These are phyloP conservation scores for Patagioenas fasciata DNA, from an alignment of 2,113 vertebrate species.

Conservation along the genomic window DNA sequence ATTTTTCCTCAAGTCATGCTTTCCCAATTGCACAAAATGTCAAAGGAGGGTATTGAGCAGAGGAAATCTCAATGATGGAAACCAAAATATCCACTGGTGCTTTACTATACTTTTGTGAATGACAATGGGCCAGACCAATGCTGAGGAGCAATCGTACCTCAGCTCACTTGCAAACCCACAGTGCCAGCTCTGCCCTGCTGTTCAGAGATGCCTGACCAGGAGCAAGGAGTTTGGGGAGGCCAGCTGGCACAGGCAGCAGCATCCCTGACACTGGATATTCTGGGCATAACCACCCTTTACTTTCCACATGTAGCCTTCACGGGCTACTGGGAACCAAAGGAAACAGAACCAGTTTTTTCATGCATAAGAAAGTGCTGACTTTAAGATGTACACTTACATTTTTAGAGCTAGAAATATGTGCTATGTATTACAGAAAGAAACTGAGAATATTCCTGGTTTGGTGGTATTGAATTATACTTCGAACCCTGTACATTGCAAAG, in stretches of 20 bases:
- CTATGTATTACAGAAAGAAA: background rate
- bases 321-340: background rate
- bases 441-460: background rate
- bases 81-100: background rate
- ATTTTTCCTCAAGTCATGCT: background rate
- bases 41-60: background rate
- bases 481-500: background rate
- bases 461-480: background rate
- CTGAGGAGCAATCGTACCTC: background rate
- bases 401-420: background rate
- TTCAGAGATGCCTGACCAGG: background rate
- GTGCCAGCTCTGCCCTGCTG: background rate
- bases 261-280: background rate
- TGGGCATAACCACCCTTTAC: background rate
- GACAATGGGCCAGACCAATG: background rate
- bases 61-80: background rate
- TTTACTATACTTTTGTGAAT: background rate
- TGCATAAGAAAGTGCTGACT: background rate
- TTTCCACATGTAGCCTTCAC: background rate
- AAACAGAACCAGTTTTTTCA: background rate
- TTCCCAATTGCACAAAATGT: fast-evolving
- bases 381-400: background rate
- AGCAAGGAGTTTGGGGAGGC: background rate
- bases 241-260: background rate
- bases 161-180: background rate